Base-by-base conservation (phyloP, 2,888 invertebrate species). In the Diploptera punctata region DNA sequence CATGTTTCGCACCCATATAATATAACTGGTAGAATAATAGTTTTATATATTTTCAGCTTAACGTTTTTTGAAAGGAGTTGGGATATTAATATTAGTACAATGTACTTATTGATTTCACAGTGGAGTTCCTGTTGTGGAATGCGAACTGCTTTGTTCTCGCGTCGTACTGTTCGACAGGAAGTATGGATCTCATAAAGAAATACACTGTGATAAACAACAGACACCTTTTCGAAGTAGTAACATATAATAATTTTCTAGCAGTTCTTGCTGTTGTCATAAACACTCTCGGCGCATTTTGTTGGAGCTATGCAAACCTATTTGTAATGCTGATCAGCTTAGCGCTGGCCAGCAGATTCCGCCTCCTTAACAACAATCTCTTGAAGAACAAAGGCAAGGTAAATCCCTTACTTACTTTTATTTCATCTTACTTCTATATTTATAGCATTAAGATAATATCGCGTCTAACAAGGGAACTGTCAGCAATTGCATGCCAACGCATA, bases 331-430 rank as follows among this genome's bases (percentile, higher is more conserved):
- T 80, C 26, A 77, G 79, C 5, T 60, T 78, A 7, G 77, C 78
- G 0, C 80, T 93, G 65, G 83, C 90, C 0, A 86, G 89, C 3
- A 86, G 89, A 67, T 93, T 92, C 77, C 84, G 86, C 47, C 88
- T 89, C 78, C 81, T 91, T 5, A 91, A 77, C 73, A 19, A 38
- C 1, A 47, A 72, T n/a, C 73, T 76, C 9, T 19, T 21, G 16
- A 9, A 43, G 3, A 33, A 67, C n/a, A 38, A 16, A 5, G 73
- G 67, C 0, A 62, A 70, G 65, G 70, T 70, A 44, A 61, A n/a
- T 5, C 10, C n/a, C 49, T 49, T 49, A 49, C 5, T 18, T 49
- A 18, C n/a, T 18, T 49, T 16, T 5, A 4, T 44, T 44, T 2
- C 3, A 9, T 44, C 10, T 44, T 9, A 5, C n/a, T 44, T 3